Percentiles rank a stretch among this genome's conserved stretches.
Evolutionary conservation across 2,113 vertebrate genomes (phyloP).

Genomic region (human): GRCh38 chr18:25147501-25148000

Average conservation of each 20-base stretch:
- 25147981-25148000: constrained; percentile 43
- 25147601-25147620: constrained; percentile 94
- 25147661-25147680: constrained; percentile 87
- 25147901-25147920: constrained; percentile 68
- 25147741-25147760: constrained; percentile 90
- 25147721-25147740: constrained; percentile 90
- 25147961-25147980: neutral
- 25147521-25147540: constrained; percentile 93
- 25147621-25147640: constrained; percentile 91
- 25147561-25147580: constrained; percentile 93
- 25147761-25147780: constrained; percentile 90
- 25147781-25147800: constrained; percentile 87
- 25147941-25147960: constrained; percentile 53
- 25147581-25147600: constrained; percentile 95
- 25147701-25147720: constrained; percentile 88
- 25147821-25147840: constrained; percentile 89
- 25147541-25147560: constrained; percentile 92
- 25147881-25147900: constrained; percentile 77
- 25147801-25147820: constrained; percentile 86
- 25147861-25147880: constrained; percentile 82
- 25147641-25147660: constrained; percentile 87
- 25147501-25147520: constrained; percentile 91
- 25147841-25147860: constrained; percentile 85
- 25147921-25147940: neutral
- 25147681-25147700: constrained; percentile 84